Percentiles rank a stretch among this genome's conserved stretches.
Evolutionary conservation across 2,888 invertebrate genomes (phyloP).

Genomic region (Calephelis perditalis): DNA sequence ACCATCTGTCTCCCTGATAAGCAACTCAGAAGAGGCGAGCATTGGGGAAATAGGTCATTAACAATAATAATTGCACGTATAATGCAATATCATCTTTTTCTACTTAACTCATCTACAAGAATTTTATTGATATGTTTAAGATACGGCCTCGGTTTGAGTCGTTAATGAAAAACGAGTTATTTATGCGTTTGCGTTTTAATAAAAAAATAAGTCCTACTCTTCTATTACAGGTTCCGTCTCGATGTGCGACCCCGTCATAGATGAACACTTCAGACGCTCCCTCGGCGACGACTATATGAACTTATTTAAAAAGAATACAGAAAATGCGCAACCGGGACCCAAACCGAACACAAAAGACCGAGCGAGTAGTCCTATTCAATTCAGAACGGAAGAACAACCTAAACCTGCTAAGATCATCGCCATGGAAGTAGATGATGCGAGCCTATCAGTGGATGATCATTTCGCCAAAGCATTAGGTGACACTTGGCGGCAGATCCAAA

Average conservation of each 20-base stretch:
- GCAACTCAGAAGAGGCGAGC: no score
- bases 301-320: slow-evolving; percentile 79
- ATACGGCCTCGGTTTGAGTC: no score
- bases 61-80: no score
- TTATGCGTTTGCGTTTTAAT: no score
- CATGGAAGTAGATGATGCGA: slow-evolving; percentile 79
- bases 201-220: not conserved
- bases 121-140: no score
- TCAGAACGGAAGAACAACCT: slow-evolving; percentile 54
- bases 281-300: slow-evolving; percentile 89
- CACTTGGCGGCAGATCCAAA: slow-evolving; percentile 88
- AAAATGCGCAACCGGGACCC: slow-evolving; percentile 44
- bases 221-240: slow-evolving; percentile 80
- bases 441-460: slow-evolving; percentile 90
- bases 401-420: slow-evolving; percentile 67
- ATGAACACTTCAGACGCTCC: slow-evolving; percentile 96
- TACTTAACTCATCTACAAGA: no score
- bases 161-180: no score
- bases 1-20: no score
- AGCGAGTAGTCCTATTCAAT: slow-evolving; percentile 69
- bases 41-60: no score
- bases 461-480: slow-evolving; percentile 93
- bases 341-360: slow-evolving; percentile 70
- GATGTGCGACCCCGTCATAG: slow-evolving; percentile 93
- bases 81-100: no score